Conservation (phyloP, 2,113 vertebrate genomes). For the Cottus gobio region DNA sequence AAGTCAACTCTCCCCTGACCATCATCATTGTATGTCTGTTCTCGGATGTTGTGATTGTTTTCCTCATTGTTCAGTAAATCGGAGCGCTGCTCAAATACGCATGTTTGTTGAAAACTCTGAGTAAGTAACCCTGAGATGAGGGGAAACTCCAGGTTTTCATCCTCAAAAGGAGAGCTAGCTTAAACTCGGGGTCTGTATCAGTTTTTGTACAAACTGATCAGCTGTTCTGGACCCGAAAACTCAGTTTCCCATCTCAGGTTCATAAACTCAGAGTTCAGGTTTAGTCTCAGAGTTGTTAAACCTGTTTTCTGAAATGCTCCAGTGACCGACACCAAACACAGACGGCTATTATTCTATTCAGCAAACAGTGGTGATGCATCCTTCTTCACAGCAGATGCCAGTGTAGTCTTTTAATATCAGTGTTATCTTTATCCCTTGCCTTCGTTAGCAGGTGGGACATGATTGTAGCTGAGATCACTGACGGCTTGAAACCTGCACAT, state of each 20-base stretch:
- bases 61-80: not conserved
- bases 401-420: constrained; percentile 3
- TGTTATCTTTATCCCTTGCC: constrained; percentile 5
- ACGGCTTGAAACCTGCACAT: constrained; percentile 1
- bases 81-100: not conserved
- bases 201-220: not conserved
- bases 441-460: constrained; percentile 5
- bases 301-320: not conserved
- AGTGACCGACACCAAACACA: not conserved
- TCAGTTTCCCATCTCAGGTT: not conserved
- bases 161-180: not conserved
- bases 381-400: not conserved
- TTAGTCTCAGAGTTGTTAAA: not conserved
- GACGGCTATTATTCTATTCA: not conserved
- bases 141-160: not conserved
- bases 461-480: not conserved
- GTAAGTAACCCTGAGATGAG: not conserved
- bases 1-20: not conserved
- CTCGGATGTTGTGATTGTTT: not conserved
- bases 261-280: not conserved
- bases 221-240: not conserved
- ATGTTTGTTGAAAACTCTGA: not conserved
- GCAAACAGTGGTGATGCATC: not conserved
- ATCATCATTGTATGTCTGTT: not conserved
- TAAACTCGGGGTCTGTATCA: not conserved